These are phyloP conservation scores for Clunio marinus DNA, from an alignment of 2,888 invertebrate genomes.

Conservation along the genomic window DNA sequence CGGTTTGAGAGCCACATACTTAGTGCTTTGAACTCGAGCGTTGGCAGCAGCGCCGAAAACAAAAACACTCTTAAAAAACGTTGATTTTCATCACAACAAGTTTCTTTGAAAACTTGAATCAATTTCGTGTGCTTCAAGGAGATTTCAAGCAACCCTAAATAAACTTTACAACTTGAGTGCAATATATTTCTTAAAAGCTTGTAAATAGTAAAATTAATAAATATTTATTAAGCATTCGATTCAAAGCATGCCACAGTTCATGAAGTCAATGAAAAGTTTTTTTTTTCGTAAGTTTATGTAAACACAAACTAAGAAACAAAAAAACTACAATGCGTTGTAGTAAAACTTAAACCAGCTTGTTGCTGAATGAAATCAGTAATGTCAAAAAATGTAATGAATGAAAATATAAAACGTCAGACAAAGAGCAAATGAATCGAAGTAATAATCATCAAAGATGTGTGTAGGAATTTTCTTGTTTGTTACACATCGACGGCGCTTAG, in stretches of 20 bases:
- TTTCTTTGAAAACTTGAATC: background rate
- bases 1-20: background rate
- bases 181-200: background rate
- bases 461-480: no score
- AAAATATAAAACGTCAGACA: background rate
- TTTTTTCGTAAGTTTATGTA: background rate
- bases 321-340: background rate
- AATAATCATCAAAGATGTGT: slow-evolving; percentile 16
- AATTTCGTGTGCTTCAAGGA: no score
- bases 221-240: background rate
- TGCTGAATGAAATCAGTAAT: slow-evolving; percentile 19
- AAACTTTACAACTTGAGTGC: background rate
- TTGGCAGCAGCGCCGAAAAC: background rate
- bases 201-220: no score
- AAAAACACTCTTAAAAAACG: background rate
- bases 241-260: background rate
- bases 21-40: slow-evolving; percentile 25
- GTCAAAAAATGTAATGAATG: slow-evolving; percentile 14
- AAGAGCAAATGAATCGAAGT: slow-evolving; percentile 1
- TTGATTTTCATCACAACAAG: slow-evolving; percentile 1
- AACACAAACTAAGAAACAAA: background rate
- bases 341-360: slow-evolving; percentile 10
- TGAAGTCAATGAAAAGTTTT: background rate
- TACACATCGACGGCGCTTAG: no score
- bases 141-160: background rate